Evolutionary conservation across 92 coral and sea anemone species (phyloP).

Genomic region (Parazoanthus swiftii): DNA sequence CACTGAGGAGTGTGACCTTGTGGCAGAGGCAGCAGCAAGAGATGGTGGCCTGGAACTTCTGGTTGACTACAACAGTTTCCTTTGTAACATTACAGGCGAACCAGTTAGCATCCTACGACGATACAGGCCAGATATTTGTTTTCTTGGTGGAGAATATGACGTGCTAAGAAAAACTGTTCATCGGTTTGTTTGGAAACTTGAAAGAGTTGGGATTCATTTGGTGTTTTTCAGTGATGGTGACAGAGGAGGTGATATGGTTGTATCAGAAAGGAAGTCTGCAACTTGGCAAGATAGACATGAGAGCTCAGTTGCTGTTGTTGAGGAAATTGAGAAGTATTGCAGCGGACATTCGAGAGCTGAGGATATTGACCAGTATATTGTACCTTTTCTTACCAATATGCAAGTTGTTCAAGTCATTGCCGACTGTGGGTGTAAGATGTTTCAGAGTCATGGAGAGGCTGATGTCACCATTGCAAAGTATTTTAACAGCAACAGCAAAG

Average conservation of each 20-base stretch:
- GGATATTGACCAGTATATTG: neutral
- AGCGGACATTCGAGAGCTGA: slow-evolving; percentile 1
- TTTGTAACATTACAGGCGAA: neutral
- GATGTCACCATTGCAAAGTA: slow-evolving; percentile 31
- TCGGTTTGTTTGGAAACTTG: slow-evolving; percentile 17
- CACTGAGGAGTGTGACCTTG: slow-evolving; percentile 36
- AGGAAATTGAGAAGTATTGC: slow-evolving; percentile 33
- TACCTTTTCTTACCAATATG: neutral
- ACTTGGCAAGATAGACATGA: slow-evolving; percentile 31
- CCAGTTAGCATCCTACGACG: neutral
- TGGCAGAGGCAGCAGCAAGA: slow-evolving; percentile 27
- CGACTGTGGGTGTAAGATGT: slow-evolving; percentile 41
- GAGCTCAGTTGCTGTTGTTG: neutral
- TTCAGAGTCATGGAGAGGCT: slow-evolving; percentile 45
- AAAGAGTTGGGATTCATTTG: slow-evolving; percentile 31
- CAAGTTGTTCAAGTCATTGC: slow-evolving; percentile 6
- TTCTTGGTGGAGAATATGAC: slow-evolving; percentile 42
- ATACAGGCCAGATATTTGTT: neutral
- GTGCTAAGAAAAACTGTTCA: slow-evolving; percentile 1
- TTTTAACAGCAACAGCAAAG: slow-evolving; percentile 15
- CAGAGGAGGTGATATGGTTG: neutral
- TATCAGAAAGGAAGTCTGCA: neutral
- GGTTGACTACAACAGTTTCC: slow-evolving; percentile 24
- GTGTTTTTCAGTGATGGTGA: slow-evolving; percentile 44
- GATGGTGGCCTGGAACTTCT: slow-evolving; percentile 34